These are phyloP conservation scores for Caenorhabditis drosophilae DNA, from an alignment of 2,888 invertebrate species.

Conservation along the genomic window DNA sequence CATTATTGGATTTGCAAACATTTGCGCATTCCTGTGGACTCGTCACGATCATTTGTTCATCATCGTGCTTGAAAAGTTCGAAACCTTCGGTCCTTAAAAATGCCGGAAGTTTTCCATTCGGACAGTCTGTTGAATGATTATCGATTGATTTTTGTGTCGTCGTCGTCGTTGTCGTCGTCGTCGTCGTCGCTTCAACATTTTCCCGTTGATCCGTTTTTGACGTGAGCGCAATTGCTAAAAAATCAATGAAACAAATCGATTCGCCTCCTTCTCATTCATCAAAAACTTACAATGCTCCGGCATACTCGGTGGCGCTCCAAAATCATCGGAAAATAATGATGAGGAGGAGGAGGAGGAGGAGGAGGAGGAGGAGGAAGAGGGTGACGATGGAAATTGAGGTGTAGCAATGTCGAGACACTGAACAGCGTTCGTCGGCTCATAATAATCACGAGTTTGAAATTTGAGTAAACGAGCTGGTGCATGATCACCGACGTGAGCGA, in stretches of 20 bases:
- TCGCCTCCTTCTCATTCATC: too few relatives aligned
- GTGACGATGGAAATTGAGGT: too few relatives aligned
- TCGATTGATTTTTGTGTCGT: neutral
- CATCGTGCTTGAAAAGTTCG: slow-evolving; percentile 62
- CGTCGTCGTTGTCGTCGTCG: neutral
- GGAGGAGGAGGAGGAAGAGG: too few relatives aligned
- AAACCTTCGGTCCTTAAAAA: slow-evolving; percentile 65
- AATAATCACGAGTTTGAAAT: slow-evolving; percentile 68
- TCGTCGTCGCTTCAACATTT: too few relatives aligned
- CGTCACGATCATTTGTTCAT: slow-evolving; percentile 37
- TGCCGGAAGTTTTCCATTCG: slow-evolving; percentile 31
- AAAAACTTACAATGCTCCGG: too few relatives aligned
- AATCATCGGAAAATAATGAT: too few relatives aligned
- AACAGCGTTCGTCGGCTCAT: slow-evolving; percentile 60
- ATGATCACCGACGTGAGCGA: slow-evolving; percentile 67
- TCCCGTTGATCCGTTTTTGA: too few relatives aligned
- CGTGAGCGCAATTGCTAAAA: too few relatives aligned
- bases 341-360: too few relatives aligned
- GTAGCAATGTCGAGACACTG: slow-evolving; percentile 36
- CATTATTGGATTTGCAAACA: slow-evolving; percentile 55
- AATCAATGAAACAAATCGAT: too few relatives aligned
- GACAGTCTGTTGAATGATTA: slow-evolving; percentile 8
- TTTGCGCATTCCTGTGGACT: slow-evolving; percentile 55
- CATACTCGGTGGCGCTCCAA: slow-evolving; percentile 23
- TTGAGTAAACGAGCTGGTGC: slow-evolving; percentile 61